Conservation (phyloP, 2,113 vertebrate species). For the Cairina moschata region DNA sequence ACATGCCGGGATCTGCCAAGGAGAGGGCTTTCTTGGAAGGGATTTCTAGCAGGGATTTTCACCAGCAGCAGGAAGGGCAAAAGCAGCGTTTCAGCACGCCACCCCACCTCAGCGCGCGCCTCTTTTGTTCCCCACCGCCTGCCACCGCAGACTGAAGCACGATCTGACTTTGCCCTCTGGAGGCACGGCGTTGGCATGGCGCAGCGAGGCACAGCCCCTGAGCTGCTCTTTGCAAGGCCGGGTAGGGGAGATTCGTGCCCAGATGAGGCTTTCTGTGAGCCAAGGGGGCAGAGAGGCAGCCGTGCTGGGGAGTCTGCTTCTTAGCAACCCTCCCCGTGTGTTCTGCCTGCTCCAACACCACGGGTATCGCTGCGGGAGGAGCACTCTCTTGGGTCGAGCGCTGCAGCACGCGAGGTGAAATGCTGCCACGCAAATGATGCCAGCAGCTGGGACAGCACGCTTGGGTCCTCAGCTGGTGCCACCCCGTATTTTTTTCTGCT, state of each 20-base stretch:
- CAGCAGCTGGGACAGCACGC: neutral
- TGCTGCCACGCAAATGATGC: neutral
- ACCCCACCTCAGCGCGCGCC: neutral
- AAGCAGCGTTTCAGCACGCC: neutral
- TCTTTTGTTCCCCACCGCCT: neutral
- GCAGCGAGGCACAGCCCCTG: neutral
- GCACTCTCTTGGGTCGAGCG: neutral
- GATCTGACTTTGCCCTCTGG: slow-evolving; percentile 73
- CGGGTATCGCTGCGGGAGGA: rapidly evolving
- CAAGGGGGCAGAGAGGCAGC: neutral
- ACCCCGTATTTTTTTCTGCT: neutral
- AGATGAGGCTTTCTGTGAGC: neutral
- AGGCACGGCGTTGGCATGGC: slow-evolving; percentile 54
- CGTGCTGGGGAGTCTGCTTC: rapidly evolving
- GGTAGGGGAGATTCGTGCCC: neutral
- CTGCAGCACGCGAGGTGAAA: neutral
- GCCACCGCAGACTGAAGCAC: neutral
- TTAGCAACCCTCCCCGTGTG: neutral
- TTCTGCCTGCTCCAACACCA: neutral
- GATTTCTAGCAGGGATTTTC: neutral
- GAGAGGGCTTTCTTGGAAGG: neutral
- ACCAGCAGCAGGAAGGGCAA: neutral
- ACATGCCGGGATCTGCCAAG: neutral
- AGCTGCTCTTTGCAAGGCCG: neutral
- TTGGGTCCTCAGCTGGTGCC: neutral